These are phyloP conservation scores for Chrysopa pallens DNA, from an alignment of 1,140 invertebrate species.

Conservation along the genomic window DNA sequence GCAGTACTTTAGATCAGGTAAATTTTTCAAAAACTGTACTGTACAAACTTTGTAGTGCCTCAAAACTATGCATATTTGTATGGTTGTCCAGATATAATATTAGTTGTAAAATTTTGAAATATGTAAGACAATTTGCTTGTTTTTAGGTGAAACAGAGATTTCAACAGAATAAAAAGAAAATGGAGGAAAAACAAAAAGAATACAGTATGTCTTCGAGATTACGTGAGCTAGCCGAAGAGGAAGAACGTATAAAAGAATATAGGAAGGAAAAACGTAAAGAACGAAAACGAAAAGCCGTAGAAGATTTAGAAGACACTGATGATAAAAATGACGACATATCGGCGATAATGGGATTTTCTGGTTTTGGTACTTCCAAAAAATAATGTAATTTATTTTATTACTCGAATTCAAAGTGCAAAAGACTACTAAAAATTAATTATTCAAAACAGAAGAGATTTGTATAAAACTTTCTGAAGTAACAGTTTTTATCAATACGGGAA, in stretches of 20 bases:
- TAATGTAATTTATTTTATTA: slow-evolving; percentile 6
- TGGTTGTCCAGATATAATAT: slow-evolving; percentile 2
- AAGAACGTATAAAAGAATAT: slow-evolving; percentile 87
- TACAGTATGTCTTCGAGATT: slow-evolving; percentile 85
- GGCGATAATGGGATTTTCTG: slow-evolving; percentile 93
- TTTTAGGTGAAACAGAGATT: slow-evolving; percentile 79
- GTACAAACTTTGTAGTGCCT: not conserved
- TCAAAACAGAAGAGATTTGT: too few relatives aligned
- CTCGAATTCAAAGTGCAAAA: too few relatives aligned
- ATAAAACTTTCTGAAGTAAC: too few relatives aligned
- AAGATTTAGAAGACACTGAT: slow-evolving; percentile 37
- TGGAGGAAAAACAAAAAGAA: slow-evolving; percentile 90
- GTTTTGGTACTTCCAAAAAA: slow-evolving; percentile 86
- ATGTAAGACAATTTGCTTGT: not conserved
- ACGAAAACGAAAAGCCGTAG: slow-evolving; percentile 70
- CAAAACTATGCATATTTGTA: slow-evolving; percentile 5
- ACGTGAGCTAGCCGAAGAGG: slow-evolving; percentile 91
- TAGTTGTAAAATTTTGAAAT: not conserved
- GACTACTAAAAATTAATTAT: too few relatives aligned
- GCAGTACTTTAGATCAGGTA: slow-evolving; percentile 88
- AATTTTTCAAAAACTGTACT: slow-evolving; percentile 16
- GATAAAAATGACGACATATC: slow-evolving; percentile 61
- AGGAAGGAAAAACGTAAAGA: slow-evolving; percentile 79
- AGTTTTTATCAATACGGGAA: too few relatives aligned
- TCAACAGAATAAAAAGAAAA: slow-evolving; percentile 82